A percentile compares a stretch with the other conserved stretches of the same genome.
These are phyloP conservation scores for Oxytorus armatus DNA, from an alignment of 2,888 invertebrate species.

Conservation along the genomic window DNA sequence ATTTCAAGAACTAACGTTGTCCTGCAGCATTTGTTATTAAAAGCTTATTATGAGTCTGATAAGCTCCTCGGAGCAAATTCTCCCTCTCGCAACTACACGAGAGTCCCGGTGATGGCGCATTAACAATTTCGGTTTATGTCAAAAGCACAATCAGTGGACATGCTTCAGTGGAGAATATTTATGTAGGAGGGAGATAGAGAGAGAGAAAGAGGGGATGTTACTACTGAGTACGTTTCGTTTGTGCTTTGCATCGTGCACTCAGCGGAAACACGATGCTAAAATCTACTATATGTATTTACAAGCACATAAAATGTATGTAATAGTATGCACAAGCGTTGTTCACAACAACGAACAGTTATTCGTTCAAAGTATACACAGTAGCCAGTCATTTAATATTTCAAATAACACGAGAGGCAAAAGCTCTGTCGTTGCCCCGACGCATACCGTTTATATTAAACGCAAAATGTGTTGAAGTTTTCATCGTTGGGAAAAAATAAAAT, in stretches of 20 bases:
- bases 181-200: background rate
- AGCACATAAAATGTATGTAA: slow-evolving; percentile 1
- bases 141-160: slow-evolving; percentile 46
- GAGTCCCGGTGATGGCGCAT: slow-evolving; percentile 65
- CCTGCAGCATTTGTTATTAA: background rate
- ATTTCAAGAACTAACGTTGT: too few relatives aligned
- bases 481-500: too few relatives aligned
- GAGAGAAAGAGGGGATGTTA: background rate
- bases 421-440: too few relatives aligned
- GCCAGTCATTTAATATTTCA: background rate
- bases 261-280: slow-evolving; percentile 6
- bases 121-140: slow-evolving; percentile 59
- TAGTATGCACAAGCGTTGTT: slow-evolving; percentile 14
- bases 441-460: too few relatives aligned
- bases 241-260: background rate
- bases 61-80: background rate
- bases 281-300: background rate
- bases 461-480: too few relatives aligned
- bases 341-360: slow-evolving; percentile 17
- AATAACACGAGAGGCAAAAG: slow-evolving; percentile 4
- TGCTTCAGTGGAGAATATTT: background rate
- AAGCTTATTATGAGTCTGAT: background rate
- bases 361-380: background rate
- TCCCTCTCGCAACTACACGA: background rate
- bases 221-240: background rate